phyloP scores from a whole-genome alignment of 2,797 vertebrate species.

The Melanotaenia pygmaea region DNA sequence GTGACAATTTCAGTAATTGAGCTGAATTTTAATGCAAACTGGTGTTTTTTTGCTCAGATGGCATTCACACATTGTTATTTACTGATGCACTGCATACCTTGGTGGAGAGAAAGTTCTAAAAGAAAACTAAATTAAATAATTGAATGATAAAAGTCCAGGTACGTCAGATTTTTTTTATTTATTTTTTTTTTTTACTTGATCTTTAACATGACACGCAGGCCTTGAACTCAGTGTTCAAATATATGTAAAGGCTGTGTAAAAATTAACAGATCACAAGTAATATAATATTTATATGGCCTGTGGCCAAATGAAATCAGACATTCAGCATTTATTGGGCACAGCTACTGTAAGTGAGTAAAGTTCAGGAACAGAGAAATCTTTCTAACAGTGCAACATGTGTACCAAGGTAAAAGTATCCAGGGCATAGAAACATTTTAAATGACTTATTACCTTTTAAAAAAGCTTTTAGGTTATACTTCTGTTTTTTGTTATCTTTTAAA shows the following conservation, averaged over 20 bases:
- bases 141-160: not conserved
- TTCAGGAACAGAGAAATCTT: conserved; percentile 19
- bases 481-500: no score
- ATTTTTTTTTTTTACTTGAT: not conserved
- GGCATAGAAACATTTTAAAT: conserved; percentile 9
- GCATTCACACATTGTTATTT: no score
- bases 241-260: conserved; percentile 21
- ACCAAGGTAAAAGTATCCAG: conserved; percentile 32
- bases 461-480: not conserved
- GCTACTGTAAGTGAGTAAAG: conserved; percentile 1
- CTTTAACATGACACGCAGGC: not conserved
- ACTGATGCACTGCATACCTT: no score
- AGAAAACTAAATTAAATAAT: not conserved
- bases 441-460: conserved; percentile 23
- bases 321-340: not conserved
- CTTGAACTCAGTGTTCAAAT: conserved; percentile 2
- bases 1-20: no score
- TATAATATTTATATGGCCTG: conserved; percentile 38
- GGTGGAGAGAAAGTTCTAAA: conserved; percentile 8
- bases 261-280: conserved; percentile 37
- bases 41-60: no score
- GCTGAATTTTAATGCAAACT: no score
- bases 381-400: conserved; percentile 14
- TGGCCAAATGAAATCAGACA: not conserved
- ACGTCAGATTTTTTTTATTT: not conserved